A percentile compares a stretch with the other conserved stretches of the same genome.
phyloP scores from a whole-genome alignment of 2,888 invertebrate species.

The Drosophila villosipedis region DNA sequence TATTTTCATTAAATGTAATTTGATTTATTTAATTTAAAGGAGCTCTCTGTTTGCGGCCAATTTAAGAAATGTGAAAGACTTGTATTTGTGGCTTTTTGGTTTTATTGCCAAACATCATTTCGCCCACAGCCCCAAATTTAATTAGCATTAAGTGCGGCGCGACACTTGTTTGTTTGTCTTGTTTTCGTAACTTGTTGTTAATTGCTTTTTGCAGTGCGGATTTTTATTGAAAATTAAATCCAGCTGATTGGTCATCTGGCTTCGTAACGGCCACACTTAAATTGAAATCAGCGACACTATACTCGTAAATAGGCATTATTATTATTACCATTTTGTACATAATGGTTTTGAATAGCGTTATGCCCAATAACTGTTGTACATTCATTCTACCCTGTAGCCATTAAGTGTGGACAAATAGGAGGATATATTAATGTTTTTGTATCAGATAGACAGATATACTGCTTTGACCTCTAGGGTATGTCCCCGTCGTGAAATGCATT shows the following conservation, averaged over 20 bases:
- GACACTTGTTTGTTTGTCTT: slow-evolving; percentile 31
- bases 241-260: slow-evolving; percentile 52
- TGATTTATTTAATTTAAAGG: slow-evolving; percentile 51
- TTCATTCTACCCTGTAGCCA: not conserved
- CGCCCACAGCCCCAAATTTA: slow-evolving; percentile 55
- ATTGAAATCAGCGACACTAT: slow-evolving; percentile 58
- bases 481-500: not conserved
- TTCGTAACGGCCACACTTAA: slow-evolving; percentile 32
- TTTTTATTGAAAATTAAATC: slow-evolving; percentile 75
- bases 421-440: not conserved
- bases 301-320: slow-evolving; percentile 57
- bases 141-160: slow-evolving; percentile 70
- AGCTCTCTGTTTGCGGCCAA: slow-evolving; percentile 20
- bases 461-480: not conserved
- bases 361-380: slow-evolving; percentile 24
- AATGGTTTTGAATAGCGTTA: slow-evolving; percentile 3
- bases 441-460: not conserved
- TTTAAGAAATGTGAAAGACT: slow-evolving; percentile 21
- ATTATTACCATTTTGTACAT: slow-evolving; percentile 17
- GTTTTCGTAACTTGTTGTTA: slow-evolving; percentile 74
- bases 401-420: not conserved
- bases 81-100: slow-evolving; percentile 31
- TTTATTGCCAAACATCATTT: slow-evolving; percentile 56
- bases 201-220: slow-evolving; percentile 65
- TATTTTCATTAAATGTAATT: slow-evolving; percentile 46